Percentiles rank a stretch among this genome's conserved stretches.
Conservation (phyloP, 2,888 invertebrate species). For the Cataglyphis livida region DNA sequence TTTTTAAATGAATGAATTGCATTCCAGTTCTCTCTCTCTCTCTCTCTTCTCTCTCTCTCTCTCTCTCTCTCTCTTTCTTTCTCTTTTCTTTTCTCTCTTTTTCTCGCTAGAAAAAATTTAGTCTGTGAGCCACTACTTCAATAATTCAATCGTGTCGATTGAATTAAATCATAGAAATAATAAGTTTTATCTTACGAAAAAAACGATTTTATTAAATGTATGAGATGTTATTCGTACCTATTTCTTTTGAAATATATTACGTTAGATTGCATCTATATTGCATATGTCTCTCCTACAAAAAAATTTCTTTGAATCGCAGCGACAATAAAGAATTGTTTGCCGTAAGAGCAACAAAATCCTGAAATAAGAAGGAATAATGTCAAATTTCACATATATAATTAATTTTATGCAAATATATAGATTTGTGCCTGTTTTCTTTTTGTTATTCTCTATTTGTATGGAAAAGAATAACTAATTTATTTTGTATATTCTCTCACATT, state of each 20-base stretch:
- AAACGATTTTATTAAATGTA: neutral
- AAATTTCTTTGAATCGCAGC: neutral
- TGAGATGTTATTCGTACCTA: neutral
- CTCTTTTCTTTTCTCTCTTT: neutral
- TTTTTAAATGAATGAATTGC: neutral
- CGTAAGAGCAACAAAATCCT: slow-evolving; percentile 8
- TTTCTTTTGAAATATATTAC: neutral
- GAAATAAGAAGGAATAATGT: slow-evolving; percentile 1
- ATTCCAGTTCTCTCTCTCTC: slow-evolving; percentile 14
- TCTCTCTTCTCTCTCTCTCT: neutral
- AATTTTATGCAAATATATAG: neutral
- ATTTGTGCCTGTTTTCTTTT: slow-evolving; percentile 12
- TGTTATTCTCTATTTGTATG: neutral
- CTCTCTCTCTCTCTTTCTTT: neutral
- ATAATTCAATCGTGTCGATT: neutral
- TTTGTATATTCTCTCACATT: neutral
- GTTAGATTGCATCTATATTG: neutral
- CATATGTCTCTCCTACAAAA: neutral
- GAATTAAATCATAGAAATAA: neutral
- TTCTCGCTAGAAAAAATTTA: neutral
- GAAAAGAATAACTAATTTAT: neutral
- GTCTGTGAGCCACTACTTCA: neutral
- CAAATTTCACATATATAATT: slow-evolving; percentile 32
- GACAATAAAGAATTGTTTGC: slow-evolving; percentile 26
- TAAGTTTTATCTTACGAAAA: neutral